Evolutionary conservation across 2,797 vertebrate species (phyloP).

Genomic region (Rhadinocentrus ornatus): DNA sequence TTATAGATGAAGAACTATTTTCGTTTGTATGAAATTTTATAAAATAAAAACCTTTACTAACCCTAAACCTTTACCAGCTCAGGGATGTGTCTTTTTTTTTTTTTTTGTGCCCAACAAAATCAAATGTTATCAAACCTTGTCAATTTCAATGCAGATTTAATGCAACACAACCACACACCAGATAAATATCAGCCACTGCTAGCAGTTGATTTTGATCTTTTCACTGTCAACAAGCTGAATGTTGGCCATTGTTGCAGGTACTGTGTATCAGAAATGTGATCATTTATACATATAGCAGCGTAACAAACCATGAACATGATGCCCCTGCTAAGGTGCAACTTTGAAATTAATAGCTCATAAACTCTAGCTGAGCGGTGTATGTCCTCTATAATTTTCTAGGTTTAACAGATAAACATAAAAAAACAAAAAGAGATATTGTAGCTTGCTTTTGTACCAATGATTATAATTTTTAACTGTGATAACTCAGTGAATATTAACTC

Average conservation of each 20-base stretch:
- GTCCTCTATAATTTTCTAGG: conserved; percentile 13
- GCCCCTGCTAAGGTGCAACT: conserved; percentile 30
- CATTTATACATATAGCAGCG: conserved; percentile 49
- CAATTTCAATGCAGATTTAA: neutral
- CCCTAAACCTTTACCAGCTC: neutral
- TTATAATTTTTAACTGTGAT: conserved; percentile 6
- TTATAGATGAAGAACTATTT: too few species aligned
- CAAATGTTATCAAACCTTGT: neutral
- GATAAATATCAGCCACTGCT: neutral
- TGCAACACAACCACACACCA: neutral
- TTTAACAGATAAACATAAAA: conserved; percentile 43
- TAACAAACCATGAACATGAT: conserved; percentile 42
- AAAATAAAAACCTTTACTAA: neutral
- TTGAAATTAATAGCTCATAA: conserved; percentile 40
- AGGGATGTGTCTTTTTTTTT: neutral
- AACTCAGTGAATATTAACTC: conserved; percentile 4
- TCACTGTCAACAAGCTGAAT: too few species aligned
- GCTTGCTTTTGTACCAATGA: conserved; percentile 9
- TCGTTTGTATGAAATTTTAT: too few species aligned
- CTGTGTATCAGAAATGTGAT: conserved; percentile 42
- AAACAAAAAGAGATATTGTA: conserved; percentile 35
- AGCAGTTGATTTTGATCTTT: too few species aligned
- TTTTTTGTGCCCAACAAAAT: neutral
- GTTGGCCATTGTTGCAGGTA: conserved; percentile 25
- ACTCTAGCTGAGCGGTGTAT: conserved; percentile 15